Conservation (phyloP, 2,797 vertebrate species). For the Brachyrhaphis roseni region DNA sequence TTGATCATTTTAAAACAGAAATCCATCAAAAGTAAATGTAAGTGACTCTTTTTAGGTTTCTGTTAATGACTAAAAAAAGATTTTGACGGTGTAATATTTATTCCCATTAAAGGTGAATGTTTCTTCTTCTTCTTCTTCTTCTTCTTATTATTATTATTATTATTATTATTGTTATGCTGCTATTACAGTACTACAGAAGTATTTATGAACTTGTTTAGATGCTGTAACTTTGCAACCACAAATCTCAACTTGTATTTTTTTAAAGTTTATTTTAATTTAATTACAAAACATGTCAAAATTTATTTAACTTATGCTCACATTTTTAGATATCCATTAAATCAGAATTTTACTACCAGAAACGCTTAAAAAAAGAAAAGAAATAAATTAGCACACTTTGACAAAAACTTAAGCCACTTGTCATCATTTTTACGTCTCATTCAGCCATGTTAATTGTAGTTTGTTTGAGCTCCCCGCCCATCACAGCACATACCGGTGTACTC, state of each 20-base stretch:
- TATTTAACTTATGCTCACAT: background rate
- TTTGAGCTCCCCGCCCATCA: background rate
- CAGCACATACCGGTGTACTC: slow-evolving; percentile 21
- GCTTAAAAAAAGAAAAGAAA: background rate
- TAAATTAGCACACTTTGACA: background rate
- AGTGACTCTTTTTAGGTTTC: background rate
- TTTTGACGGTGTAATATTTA: background rate
- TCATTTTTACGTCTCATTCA: background rate
- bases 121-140: background rate
- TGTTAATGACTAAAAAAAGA: background rate
- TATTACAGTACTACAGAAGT: background rate
- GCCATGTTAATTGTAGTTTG: background rate
- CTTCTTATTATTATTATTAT: background rate
- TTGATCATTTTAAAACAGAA: background rate
- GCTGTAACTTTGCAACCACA: background rate
- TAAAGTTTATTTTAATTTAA: background rate
- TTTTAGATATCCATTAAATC: background rate
- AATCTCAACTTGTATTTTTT: background rate
- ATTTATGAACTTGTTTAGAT: background rate
- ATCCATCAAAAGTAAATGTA: background rate
- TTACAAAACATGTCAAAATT: background rate
- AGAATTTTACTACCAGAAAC: background rate
- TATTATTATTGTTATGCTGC: background rate
- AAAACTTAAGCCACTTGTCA: background rate
- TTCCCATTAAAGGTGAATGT: background rate